Conservation (phyloP, 2,888 invertebrate genomes). For the Steromphala cineraria region DNA sequence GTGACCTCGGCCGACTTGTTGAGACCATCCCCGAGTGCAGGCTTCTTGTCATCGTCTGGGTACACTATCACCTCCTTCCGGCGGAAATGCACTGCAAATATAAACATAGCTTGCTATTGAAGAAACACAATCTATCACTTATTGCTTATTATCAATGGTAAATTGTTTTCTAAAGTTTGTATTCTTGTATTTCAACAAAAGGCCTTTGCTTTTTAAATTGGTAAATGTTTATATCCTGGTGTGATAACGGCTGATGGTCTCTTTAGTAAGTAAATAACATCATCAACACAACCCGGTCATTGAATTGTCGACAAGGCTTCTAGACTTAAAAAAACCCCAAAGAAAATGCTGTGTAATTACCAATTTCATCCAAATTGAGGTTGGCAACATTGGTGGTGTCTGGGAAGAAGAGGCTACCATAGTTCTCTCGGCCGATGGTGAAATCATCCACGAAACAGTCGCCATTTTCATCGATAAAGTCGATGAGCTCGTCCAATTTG, state of each 20-base stretch:
- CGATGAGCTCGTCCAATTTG: conserved; percentile 84
- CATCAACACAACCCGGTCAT: no score
- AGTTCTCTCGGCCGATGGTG: conserved; percentile 90
- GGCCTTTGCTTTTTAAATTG: no score
- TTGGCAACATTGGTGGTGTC: conserved; percentile 89
- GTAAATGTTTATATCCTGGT: no score
- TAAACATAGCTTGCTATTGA: neutral
- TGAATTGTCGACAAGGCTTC: no score
- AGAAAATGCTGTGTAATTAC: conserved; percentile 76
- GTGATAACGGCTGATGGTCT: no score
- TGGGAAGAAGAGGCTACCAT: conserved; percentile 91
- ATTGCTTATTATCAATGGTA: no score
- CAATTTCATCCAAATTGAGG: conserved; percentile 89
- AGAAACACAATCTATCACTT: no score
- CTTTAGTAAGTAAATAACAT: no score
- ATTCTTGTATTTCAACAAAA: no score
- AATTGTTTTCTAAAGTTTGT: no score
- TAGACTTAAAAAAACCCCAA: no score
- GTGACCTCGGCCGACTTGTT: conserved; percentile 92
- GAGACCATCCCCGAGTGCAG: conserved; percentile 89
- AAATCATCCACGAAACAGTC: conserved; percentile 90
- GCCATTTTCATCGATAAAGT: conserved; percentile 82
- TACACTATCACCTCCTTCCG: conserved; percentile 97
- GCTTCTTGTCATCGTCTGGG: conserved; percentile 92
- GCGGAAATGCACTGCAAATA: conserved; percentile 86